phyloP scores from a whole-genome alignment of 2,797 vertebrate species.

The Gambusia yucatana region DNA sequence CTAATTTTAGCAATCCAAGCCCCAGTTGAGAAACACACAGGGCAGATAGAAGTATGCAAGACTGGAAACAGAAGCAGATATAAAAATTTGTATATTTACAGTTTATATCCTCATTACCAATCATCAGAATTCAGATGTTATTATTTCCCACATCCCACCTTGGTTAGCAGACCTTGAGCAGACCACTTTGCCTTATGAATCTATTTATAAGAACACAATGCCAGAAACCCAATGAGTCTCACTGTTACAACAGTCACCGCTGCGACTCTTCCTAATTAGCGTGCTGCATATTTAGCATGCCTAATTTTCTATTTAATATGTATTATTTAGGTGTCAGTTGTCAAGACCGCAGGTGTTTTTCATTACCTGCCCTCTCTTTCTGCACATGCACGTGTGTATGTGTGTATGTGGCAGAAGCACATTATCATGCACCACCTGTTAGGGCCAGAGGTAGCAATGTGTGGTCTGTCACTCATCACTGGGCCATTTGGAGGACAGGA shows the following conservation, averaged over 20 bases:
- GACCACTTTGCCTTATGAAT: constrained; percentile 61
- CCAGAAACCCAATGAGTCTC: constrained; percentile 40
- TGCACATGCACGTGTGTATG: constrained; percentile 19
- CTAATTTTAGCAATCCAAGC: constrained; percentile 11
- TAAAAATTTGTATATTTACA: constrained; percentile 7
- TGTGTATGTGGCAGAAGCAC: constrained; percentile 44
- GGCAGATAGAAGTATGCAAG: constrained; percentile 25
- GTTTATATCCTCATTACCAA: constrained; percentile 16
- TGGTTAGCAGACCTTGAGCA: constrained; percentile 39
- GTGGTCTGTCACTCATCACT: constrained; percentile 62
- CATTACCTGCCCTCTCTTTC: constrained; percentile 45
- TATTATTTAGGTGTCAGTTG: constrained; percentile 71
- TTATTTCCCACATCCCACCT: constrained; percentile 38
- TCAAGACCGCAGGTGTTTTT: constrained; percentile 73
- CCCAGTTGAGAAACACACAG: constrained; percentile 15
- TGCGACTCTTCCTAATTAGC: constrained; percentile 52
- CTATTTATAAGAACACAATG: constrained; percentile 59
- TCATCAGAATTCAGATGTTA: constrained; percentile 31
- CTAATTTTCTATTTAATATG: constrained; percentile 74
- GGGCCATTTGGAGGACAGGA: constrained; percentile 30
- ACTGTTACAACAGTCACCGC: constrained; percentile 51
- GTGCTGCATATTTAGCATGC: constrained; percentile 62
- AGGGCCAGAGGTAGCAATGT: constrained; percentile 33
- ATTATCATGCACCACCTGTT: constrained; percentile 70
- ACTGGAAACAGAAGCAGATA: constrained; percentile 7